Evolutionary conservation across 2,888 invertebrate genomes (phyloP).

Genomic region (Scelioninae gen. 1): DNA sequence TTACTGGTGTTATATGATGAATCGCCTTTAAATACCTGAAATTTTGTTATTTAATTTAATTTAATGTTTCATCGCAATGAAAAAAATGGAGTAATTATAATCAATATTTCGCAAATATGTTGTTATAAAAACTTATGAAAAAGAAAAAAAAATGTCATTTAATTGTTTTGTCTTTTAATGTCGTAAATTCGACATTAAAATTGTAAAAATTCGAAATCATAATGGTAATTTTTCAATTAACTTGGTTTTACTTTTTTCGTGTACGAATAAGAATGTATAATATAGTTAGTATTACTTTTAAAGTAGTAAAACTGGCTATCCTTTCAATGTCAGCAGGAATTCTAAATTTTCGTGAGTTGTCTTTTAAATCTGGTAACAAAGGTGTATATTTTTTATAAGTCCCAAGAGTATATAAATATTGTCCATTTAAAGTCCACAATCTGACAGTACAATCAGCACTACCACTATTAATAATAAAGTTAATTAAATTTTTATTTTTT

Average conservation of each 20-base stretch:
- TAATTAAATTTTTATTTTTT: background rate
- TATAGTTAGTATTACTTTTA: conserved; percentile 89
- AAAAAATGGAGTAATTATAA: too few species aligned
- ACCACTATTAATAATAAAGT: conserved; percentile 83
- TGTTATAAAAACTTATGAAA: too few species aligned
- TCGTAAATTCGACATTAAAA: too few species aligned
- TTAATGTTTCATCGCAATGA: too few species aligned
- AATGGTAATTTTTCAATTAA: too few species aligned
- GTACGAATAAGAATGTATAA: too few species aligned
- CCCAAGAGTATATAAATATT: conserved; percentile 90
- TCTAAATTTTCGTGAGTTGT: conserved; percentile 85
- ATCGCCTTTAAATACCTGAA: conserved; percentile 2
- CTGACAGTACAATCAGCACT: conserved; percentile 90
- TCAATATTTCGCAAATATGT: too few species aligned
- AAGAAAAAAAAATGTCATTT: too few species aligned
- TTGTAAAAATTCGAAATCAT: too few species aligned
- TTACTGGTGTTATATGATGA: background rate
- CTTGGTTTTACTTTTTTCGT: too few species aligned
- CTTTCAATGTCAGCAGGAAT: conserved; percentile 91
- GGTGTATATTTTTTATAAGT: conserved; percentile 88
- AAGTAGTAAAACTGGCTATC: conserved; percentile 90
- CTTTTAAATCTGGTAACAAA: conserved; percentile 83
- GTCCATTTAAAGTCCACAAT: conserved; percentile 90
- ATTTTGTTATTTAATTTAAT: too few species aligned
- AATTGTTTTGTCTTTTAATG: too few species aligned